phyloP scores from a whole-genome alignment of 2,888 invertebrate genomes.

The Ophioninae sp. region DNA sequence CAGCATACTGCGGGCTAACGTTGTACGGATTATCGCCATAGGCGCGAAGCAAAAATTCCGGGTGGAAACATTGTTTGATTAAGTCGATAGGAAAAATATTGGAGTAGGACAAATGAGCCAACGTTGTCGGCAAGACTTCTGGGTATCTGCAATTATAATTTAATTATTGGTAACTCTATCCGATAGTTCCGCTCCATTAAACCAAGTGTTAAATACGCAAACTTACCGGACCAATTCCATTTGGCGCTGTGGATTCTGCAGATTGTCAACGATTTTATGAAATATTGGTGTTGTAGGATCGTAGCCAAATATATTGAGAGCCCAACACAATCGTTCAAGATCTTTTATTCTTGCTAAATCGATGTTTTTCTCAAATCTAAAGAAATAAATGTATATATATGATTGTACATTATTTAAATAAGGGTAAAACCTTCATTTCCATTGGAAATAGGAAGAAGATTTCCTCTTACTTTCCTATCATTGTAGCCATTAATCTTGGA shows the following conservation, averaged over 20 bases:
- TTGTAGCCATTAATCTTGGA: slow-evolving; percentile 80
- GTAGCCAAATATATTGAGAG: slow-evolving; percentile 85
- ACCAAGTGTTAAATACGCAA: background rate
- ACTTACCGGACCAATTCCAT: slow-evolving; percentile 82
- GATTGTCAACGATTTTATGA: slow-evolving; percentile 80
- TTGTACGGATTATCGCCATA: slow-evolving; percentile 82
- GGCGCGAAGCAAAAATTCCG: slow-evolving; percentile 83
- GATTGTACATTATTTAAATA: background rate
- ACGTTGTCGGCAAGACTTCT: slow-evolving; percentile 47
- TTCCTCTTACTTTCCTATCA: slow-evolving; percentile 80
- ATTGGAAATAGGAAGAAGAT: background rate
- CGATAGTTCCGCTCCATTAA: background rate
- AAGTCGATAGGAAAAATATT: slow-evolving; percentile 76
- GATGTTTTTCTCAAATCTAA: slow-evolving; percentile 82
- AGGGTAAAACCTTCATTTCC: background rate
- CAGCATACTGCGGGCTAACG: slow-evolving; percentile 84
- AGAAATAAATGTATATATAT: background rate
- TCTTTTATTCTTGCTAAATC: slow-evolving; percentile 86
- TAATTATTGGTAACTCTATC: background rate
- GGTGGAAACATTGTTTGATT: slow-evolving; percentile 83
- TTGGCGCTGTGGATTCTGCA: slow-evolving; percentile 82
- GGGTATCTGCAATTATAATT: slow-evolving; percentile 64
- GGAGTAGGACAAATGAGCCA: slow-evolving; percentile 63
- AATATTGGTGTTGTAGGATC: slow-evolving; percentile 82
- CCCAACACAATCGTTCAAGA: slow-evolving; percentile 86